Evolutionary conservation across 2,888 invertebrate species (phyloP), one percentile per base, ranked within the genome.

Genomic region (Tribolium freemani): DNA sequence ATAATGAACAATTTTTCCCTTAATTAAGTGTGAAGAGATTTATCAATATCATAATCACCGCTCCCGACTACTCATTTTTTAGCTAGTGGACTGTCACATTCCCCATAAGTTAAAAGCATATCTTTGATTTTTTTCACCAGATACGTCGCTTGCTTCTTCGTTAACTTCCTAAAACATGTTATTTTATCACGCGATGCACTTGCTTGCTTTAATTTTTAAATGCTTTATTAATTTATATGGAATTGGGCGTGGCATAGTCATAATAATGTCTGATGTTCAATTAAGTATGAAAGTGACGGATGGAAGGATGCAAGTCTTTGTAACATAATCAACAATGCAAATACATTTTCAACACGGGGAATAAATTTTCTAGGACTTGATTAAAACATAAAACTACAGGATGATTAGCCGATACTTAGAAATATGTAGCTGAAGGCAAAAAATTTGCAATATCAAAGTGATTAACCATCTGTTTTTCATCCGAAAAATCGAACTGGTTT

Each of bases 91-190:
- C 38, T 38, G 38, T 38, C 38, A 38, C 38, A 38, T 38, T 6
- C 38, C 38, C 38, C 38, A 38, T 38, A 38, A 38, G 38, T 38
- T 38, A 38, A n/a, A n/a, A 38, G 38, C 8, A n/a, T 38, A 38
- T 38, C 38, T 38, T 38, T 38, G 38, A 38, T 38, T 48, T 16
- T 48, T 48, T 48, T 48, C 48, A 48, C 48, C 11, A 16, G 16
- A 48, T 48, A 16, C 16, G 48, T 48, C 16, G 21, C 26, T 21
- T 21, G 53, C 53, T 53, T 26, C 53, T 54, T 54, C 53, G 30
- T 54, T 54, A 54, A 54, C 53, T 54, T 54, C 53, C 26, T 54
- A 54, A 54, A 54, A 54, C 26, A 54, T 54, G 53, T 21, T 10
- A 54, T 54, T 26, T 54, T 38, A 38, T 54, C 50, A 50, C 50